Conservation (phyloP, 2,797 vertebrate species). For the Lophura swinhoii region DNA sequence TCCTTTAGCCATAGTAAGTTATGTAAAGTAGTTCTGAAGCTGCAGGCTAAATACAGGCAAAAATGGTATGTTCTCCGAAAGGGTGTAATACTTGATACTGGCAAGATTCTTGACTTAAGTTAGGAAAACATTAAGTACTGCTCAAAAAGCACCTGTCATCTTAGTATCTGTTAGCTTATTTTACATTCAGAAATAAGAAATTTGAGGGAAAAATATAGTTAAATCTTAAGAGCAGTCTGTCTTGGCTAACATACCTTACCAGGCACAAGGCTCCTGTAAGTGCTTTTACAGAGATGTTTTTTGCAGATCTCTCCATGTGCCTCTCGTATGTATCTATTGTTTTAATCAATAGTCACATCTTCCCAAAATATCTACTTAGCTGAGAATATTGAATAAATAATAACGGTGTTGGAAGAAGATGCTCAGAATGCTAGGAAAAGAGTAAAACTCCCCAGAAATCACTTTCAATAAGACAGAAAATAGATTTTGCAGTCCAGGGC, state of each 20-base stretch:
- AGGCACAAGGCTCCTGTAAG: background rate
- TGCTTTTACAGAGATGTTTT: background rate
- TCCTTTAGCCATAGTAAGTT: background rate
- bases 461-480: constrained; percentile 46
- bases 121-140: background rate
- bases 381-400: constrained; percentile 22
- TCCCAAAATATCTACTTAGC: background rate
- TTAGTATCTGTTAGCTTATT: background rate
- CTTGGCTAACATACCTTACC: background rate
- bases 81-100: background rate
- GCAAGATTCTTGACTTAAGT: background rate
- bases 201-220: background rate
- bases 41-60: background rate
- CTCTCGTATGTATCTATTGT: background rate
- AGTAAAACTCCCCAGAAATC: background rate
- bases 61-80: fast-evolving
- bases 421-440: background rate
- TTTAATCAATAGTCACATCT: constrained; percentile 21
- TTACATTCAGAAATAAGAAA: background rate
- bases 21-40: background rate
- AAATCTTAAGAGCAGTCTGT: background rate
- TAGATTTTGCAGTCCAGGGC: background rate
- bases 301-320: background rate
- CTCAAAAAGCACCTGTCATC: background rate
- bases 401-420: background rate